Percentiles rank a stretch among this genome's conserved stretches.
phyloP scores from a whole-genome alignment of 2,888 invertebrate species.

The Malthinus seriepunctatus region DNA sequence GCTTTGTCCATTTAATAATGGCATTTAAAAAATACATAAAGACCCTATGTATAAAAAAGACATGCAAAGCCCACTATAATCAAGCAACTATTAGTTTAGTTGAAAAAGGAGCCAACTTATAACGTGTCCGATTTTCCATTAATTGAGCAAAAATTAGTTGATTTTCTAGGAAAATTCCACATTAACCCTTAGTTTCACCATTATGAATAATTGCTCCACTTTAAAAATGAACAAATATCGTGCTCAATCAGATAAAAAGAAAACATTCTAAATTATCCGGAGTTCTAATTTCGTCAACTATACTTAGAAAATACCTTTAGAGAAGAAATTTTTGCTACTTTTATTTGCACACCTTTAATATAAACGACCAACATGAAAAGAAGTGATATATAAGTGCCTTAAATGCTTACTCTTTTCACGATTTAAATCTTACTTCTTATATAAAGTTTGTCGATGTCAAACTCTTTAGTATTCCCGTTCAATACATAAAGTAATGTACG shows the following conservation, averaged over 20 bases:
- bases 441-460: conserved; percentile 10
- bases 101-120: not conserved
- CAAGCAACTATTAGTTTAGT: too few species aligned
- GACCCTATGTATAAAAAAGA: too few species aligned
- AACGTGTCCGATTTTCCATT: conserved; percentile 14
- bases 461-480: conserved; percentile 10
- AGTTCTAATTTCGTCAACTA: conserved; percentile 24
- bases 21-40: too few species aligned
- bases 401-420: conserved; percentile 13
- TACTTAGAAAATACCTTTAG: not conserved
- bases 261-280: conserved; percentile 30
- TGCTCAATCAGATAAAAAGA: conserved; percentile 30
- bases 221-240: conserved; percentile 31
- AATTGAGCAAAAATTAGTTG: conserved; percentile 25
- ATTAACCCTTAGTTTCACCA: conserved; percentile 18
- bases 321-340: not conserved
- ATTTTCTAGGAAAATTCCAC: conserved; percentile 24
- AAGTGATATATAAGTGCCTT: conserved; percentile 10
- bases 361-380: conserved; percentile 17
- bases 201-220: conserved; percentile 18
- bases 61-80: too few species aligned
- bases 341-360: conserved; percentile 14
- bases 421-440: too few species aligned
- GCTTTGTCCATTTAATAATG: too few species aligned
- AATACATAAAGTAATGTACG: conserved; percentile 18